Conservation (phyloP, 2,797 vertebrate genomes). For the Fistularia commersonii region DNA sequence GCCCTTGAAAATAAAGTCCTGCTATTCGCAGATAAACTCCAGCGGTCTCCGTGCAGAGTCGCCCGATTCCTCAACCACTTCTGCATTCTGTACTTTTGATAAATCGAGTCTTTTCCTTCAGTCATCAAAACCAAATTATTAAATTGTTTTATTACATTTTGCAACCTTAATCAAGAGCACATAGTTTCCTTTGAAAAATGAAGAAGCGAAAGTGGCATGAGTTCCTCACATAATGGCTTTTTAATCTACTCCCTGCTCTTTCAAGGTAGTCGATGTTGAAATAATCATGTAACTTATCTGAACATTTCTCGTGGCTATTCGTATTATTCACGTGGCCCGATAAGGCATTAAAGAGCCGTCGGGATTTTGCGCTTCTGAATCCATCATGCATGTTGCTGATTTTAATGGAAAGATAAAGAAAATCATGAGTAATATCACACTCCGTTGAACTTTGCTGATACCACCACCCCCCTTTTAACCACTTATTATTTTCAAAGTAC, state of each 20-base stretch:
- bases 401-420: constrained; percentile 47
- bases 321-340: constrained; percentile 48
- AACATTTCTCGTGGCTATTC: constrained; percentile 23
- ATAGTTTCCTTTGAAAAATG: too few species aligned
- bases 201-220: background rate
- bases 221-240: constrained; percentile 2
- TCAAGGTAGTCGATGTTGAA: background rate
- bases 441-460: constrained; percentile 42
- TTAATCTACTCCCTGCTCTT: constrained; percentile 5
- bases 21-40: too few species aligned
- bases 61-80: too few species aligned
- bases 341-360: constrained; percentile 30
- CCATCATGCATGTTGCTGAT: constrained; percentile 29
- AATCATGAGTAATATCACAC: constrained; percentile 46
- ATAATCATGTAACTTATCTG: constrained; percentile 1
- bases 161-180: too few species aligned
- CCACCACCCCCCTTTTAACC: constrained; percentile 11
- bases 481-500: too few species aligned
- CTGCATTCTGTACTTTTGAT: too few species aligned
- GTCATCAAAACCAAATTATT: too few species aligned
- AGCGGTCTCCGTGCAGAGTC: too few species aligned
- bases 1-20: too few species aligned
- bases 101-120: too few species aligned
- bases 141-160: too few species aligned
- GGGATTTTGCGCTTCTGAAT: constrained; percentile 38